Evolutionary conservation across 2,888 invertebrate species (phyloP), one percentile per base, ranked within the genome.

Genomic region (Lymantria monacha): DNA sequence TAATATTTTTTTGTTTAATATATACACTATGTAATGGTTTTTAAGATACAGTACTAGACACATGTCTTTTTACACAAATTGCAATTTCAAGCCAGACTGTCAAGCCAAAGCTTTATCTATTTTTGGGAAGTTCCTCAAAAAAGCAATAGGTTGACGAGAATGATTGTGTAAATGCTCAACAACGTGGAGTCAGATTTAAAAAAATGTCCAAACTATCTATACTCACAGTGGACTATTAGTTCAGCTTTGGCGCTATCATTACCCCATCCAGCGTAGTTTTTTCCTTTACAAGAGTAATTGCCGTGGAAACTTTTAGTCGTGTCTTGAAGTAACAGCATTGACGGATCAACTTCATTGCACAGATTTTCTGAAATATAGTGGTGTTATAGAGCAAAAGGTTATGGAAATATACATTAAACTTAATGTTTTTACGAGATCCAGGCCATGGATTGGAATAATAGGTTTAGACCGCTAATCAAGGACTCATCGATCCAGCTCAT

Each of bases 261-360:
- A 41, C 97, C 97, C 96, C 97, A 97, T 9, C 97, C 97, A 9
- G 97, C 97, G 11, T 94, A 93, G 85, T 98, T 98, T 81, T 94
- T 95, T 12, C 98, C 98, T 72, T 95, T 95, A 80, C 98, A 98
- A 0, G 97, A 96, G 87, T 98, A 98, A 87, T 98, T 98, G 30
- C 98, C 98, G 70, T 97, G 96, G 84, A 98, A 97, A 50, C 95
- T 95, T 76, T 97, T 94, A 5, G 95, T 95, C n/a, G 98, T 96
- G 63, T 95, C 95, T 70, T 97, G 96, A 30, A 98, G 92, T 33
- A 97, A 92, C 71, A 98, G 90, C 88, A 96, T 95, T 63, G 96
- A 96, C 0, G 97, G 97, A 79, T 97, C 97, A 70, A 97, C 94
- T 81, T 96, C 96, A 78, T 97, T 97, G 74, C 97, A 94, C 11